phyloP scores from a whole-genome alignment of 2,113 vertebrate genomes.

The Etheostoma cragini region DNA sequence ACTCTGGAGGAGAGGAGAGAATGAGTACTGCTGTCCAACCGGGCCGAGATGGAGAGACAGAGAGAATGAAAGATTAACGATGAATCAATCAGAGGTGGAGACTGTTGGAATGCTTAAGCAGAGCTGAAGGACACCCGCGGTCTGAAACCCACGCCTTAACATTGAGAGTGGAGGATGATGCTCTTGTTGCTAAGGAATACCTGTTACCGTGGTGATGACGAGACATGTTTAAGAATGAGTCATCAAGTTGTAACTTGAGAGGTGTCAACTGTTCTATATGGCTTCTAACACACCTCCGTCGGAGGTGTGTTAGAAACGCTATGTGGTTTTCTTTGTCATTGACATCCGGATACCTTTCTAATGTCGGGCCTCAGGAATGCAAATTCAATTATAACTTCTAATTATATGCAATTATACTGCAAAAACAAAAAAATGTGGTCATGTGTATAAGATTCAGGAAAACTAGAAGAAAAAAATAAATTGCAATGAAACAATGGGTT shows the following conservation, averaged over 20 bases:
- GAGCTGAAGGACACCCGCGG: slow-evolving; percentile 64
- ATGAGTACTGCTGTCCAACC: slow-evolving; percentile 75
- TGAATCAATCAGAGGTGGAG: slow-evolving; percentile 68
- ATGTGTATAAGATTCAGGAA: neutral
- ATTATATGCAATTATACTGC: too few relatives aligned
- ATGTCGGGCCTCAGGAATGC: slow-evolving; percentile 4
- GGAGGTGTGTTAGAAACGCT: slow-evolving; percentile 5
- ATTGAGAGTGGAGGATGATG: slow-evolving; percentile 55
- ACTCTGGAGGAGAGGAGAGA: slow-evolving; percentile 67
- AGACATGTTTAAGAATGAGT: slow-evolving; percentile 67
- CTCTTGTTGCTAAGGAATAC: slow-evolving; percentile 78
- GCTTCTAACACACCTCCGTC: slow-evolving; percentile 14
- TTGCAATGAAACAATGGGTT: neutral
- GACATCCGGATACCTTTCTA: slow-evolving; percentile 6
- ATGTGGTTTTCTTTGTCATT: slow-evolving; percentile 37
- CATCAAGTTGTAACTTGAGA: slow-evolving; percentile 64
- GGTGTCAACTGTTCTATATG: slow-evolving; percentile 30
- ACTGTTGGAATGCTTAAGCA: slow-evolving; percentile 33
- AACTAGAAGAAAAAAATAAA: neutral
- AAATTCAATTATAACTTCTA: neutral
- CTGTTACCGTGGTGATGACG: slow-evolving; percentile 78
- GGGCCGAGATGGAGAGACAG: slow-evolving; percentile 61
- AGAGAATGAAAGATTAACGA: slow-evolving; percentile 65
- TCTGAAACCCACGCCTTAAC: slow-evolving; percentile 64
- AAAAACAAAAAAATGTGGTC: neutral